Evolutionary conservation across 2,888 invertebrate species (phyloP).

Genomic region (Xiphydria camelus): DNA sequence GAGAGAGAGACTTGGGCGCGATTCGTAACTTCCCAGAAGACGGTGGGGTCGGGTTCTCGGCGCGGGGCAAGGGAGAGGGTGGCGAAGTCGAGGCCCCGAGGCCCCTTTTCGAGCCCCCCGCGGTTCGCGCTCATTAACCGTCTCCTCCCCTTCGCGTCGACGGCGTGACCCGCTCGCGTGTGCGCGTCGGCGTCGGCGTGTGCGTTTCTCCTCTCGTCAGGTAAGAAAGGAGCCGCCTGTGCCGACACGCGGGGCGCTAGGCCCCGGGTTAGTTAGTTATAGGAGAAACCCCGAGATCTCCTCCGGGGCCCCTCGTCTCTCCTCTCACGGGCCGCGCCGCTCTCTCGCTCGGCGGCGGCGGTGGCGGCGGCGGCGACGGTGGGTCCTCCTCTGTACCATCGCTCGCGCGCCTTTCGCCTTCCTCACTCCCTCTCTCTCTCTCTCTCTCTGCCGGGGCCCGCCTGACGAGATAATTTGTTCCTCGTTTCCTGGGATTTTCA

Average conservation of each 20-base stretch:
- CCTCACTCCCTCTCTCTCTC: conserved; percentile 13
- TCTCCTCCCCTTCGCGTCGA: conserved; percentile 30
- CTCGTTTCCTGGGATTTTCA: conserved; percentile 54
- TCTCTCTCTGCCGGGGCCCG: conserved; percentile 29
- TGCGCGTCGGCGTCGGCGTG: conserved; percentile 23
- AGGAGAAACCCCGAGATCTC: conserved; percentile 22
- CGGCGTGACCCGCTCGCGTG: conserved; percentile 33
- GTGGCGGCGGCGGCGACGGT: neutral
- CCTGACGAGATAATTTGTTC: conserved; percentile 57
- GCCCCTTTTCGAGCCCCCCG: conserved; percentile 42
- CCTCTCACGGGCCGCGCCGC: conserved; percentile 4
- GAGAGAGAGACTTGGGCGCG: too few species aligned
- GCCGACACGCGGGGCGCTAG: conserved; percentile 58
- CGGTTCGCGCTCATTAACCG: conserved; percentile 55
- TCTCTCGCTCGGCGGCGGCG: conserved; percentile 1
- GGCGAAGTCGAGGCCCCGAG: too few species aligned
- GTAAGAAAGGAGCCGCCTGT: conserved; percentile 57
- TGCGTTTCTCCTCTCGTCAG: conserved; percentile 39
- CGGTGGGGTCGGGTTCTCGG: conserved; percentile 20
- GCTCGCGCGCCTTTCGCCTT: conserved; percentile 14
- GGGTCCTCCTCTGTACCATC: conserved; percentile 6
- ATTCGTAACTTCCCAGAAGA: conserved; percentile 40
- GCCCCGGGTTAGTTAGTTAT: conserved; percentile 45
- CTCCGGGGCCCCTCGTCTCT: conserved; percentile 6
- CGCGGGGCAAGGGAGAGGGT: too few species aligned